Percentiles rank a stretch among this genome's conserved stretches.
These are phyloP conservation scores for Gymnosoma rotundatum DNA, from an alignment of 2,888 invertebrate species.

Conservation along the genomic window DNA sequence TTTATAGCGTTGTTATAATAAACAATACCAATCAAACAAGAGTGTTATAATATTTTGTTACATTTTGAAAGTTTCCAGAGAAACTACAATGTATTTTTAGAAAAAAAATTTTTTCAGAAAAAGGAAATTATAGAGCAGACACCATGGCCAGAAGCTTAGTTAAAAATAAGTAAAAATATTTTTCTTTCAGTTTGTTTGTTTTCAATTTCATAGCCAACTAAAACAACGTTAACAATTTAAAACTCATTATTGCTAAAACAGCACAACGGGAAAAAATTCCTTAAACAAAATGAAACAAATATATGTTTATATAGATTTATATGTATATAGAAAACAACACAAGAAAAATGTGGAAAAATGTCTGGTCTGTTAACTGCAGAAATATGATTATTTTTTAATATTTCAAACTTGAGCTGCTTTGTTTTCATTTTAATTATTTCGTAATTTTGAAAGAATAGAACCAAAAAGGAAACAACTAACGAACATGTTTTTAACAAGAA, in stretches of 20 bases:
- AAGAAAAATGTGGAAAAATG: conserved; percentile 24
- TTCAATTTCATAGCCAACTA: conserved; percentile 3
- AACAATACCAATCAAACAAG: conserved; percentile 21
- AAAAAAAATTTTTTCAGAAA: too few relatives aligned
- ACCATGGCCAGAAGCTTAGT: conserved; percentile 34
- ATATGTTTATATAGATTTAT: too few relatives aligned
- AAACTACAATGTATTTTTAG: too few relatives aligned
- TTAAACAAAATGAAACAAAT: neutral
- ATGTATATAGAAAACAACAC: neutral
- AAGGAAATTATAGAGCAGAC: neutral
- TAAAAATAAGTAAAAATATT: neutral
- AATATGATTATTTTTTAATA: conserved; percentile 65
- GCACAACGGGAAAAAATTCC: neutral
- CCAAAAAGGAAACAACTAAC: neutral
- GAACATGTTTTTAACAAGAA: neutral
- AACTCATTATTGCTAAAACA: conserved; percentile 37
- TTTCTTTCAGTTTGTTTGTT: neutral
- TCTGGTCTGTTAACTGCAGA: conserved; percentile 56
- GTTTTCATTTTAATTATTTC: conserved; percentile 68
- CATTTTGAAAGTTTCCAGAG: neutral
- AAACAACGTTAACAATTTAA: conserved; percentile 1
- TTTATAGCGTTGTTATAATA: conserved; percentile 21
- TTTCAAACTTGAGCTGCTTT: conserved; percentile 66
- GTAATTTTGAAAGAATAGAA: conserved; percentile 35
- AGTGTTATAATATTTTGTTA: conserved; percentile 30